Base-by-base conservation (phyloP, 1,140 invertebrate genomes). In the Musca domestica region DNA sequence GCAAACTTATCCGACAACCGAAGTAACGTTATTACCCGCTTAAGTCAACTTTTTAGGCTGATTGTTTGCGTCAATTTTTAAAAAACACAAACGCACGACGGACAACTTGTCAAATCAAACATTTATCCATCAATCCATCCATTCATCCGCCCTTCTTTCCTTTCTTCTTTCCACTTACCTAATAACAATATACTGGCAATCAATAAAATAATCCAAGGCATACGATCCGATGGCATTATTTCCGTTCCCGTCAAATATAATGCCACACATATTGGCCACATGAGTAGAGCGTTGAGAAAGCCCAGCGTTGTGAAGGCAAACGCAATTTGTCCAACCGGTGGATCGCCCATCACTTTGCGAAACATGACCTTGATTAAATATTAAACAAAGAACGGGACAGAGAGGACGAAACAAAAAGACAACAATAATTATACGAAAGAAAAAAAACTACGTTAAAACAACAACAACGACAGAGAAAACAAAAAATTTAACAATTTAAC, bases 331-430 rank as follows among this genome's bases (percentile, higher is more conserved):
- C 92, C 93, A 69, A 92, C 91, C 51, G 89, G 93, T 49, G 93
- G 91, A 73, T 95, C 92, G n/a, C 94, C 94, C 81, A 96, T 90
- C 63, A 95, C 89, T 84, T 95, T 94, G 76, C 93, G 92, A 82
- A 95, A 95, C 70, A 95, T 85, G 64, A 95, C 93, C 92, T 94
- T 61, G 56, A 34, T 41, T 20, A 41, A 61, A 61, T 34, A 75
- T 2, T 70, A 74, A 30, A 41, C 48, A 67, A 73, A 67, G 17
- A 23, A 54, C 23, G 25, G 19, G 25, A 58, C 17, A 34, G 17
- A 61, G 34, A 25, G 17, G 48, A 25, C 47, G 48, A 27, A 58
- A 56, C 52, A 54, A n/a, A 15, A n/a, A 23, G 5, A 61, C 30
- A 61, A 34, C 56, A 61, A 61, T 23, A 64, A 20, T 58, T 30